Evolutionary conservation across 2,888 invertebrate species (phyloP).

Genomic region (Patella pellucida): DNA sequence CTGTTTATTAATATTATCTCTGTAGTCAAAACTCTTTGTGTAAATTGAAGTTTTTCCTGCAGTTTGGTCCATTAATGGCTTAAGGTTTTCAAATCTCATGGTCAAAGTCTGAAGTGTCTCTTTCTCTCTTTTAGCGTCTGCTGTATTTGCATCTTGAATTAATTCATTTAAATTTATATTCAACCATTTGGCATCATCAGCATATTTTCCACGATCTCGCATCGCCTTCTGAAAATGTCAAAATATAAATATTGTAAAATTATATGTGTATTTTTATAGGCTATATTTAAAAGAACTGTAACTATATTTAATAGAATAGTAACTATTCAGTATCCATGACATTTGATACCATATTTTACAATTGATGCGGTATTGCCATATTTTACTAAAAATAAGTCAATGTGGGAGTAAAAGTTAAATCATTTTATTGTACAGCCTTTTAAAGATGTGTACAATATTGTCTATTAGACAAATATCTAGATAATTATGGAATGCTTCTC

Average conservation of each 20-base stretch:
- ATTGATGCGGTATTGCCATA: no score
- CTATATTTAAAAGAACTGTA: no score
- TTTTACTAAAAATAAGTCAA: no score
- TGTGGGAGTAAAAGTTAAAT: no score
- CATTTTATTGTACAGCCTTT: no score
- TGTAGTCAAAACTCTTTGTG: slow-evolving; percentile 91
- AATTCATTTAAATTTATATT: slow-evolving; percentile 91
- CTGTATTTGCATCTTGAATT: slow-evolving; percentile 85
- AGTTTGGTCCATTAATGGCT: slow-evolving; percentile 92
- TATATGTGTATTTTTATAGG: no score
- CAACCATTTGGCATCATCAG: slow-evolving; percentile 94
- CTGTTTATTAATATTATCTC: slow-evolving; percentile 89
- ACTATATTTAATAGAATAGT: no score
- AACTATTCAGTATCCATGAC: no score
- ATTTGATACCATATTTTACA: no score
- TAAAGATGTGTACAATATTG: no score
- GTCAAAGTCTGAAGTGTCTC: slow-evolving; percentile 81
- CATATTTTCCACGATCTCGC: slow-evolving; percentile 53
- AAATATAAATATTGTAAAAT: not conserved
- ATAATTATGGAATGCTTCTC: no score
- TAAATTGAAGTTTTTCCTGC: slow-evolving; percentile 93
- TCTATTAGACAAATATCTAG: no score
- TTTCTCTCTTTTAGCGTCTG: slow-evolving; percentile 85
- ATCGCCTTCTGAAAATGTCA: slow-evolving; percentile 51
- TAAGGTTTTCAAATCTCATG: slow-evolving; percentile 81